A percentile compares a stretch with the other conserved stretches of the same genome.
Conservation (phyloP, 64 coral and sea anemone species). For the Stichodactyla helianthus region DNA sequence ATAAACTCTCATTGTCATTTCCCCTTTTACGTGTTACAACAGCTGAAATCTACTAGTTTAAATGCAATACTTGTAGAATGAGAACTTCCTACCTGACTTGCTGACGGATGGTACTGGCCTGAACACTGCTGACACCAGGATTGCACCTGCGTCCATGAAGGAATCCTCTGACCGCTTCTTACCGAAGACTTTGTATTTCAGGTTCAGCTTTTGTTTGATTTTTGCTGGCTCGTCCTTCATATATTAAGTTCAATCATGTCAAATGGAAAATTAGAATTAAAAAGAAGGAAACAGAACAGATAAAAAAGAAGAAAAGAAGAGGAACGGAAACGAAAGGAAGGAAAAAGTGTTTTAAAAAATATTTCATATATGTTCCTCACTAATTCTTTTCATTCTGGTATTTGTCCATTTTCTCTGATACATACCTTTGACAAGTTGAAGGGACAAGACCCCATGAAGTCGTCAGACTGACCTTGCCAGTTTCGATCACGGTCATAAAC, state of each 20-base stretch:
- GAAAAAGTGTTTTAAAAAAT: no score
- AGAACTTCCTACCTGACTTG: conserved; percentile 53
- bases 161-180: conserved; percentile 85
- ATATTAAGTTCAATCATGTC: no score
- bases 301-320: no score
- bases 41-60: no score
- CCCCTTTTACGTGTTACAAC: no score
- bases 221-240: conserved; percentile 69
- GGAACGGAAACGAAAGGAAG: no score
- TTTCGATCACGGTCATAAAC: conserved; percentile 89
- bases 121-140: conserved; percentile 80
- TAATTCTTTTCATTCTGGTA: no score
- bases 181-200: conserved; percentile 93
- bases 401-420: not conserved
- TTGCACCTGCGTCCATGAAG: conserved; percentile 77
- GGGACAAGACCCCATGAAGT: conserved; percentile 93
- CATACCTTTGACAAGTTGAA: conserved; percentile 51
- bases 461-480: conserved; percentile 90
- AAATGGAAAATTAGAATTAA: no score
- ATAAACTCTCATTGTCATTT: no score
- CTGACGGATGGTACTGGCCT: conserved; percentile 56
- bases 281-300: no score
- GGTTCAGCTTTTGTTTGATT: conserved; percentile 65
- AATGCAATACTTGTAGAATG: no score
- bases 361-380: no score